Evolutionary conservation across 1,140 invertebrate genomes (phyloP), one percentile per base, ranked within the genome.

Genomic region (Aphaenogaster floridana): DNA sequence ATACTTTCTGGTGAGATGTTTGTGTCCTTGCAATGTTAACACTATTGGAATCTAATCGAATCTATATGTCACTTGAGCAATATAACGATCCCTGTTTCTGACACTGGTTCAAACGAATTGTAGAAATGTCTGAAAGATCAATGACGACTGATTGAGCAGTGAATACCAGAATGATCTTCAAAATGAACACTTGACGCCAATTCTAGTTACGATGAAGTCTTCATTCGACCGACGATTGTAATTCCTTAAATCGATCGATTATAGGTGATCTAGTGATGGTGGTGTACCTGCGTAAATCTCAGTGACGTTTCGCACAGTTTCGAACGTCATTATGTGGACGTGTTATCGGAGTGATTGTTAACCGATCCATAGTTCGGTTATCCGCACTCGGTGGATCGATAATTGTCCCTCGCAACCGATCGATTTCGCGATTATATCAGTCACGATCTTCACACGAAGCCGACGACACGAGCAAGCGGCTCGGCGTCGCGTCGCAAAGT

Each of bases 401-500:
- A 59, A 83, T 42, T 34, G 52, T 76, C 45, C 77, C 42, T 80
- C 87, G 86, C 74, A 86, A 66, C 88, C 54, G 34, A 61, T 63
- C 59, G 28, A 57, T 63, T 50, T 1, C 86, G 34, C 57, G 66
- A 87, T 52, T 77, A 68, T 66, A 66, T n/a, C 34, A 45, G 13
- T 63, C 79, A 84, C 52, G 52, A 85, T 74, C 80, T 17, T 21
- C 36, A 66, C 42, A 66, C 64, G 36, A 66, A 45, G 64, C 69
- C 61, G 74, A 84, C 63, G 52, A 86, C 69, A 89, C 80, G 71
- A 92, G 89, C 88, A 88, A 86, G 89, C 88, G 90, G 76, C 88
- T 90, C 90, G 90, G 89, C 88, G 91, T 88, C 89, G 89, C 91
- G 87, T 90, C 88, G 88, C 88, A 90, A 91, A 94, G 91, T 92